Evolutionary conservation across 1,140 invertebrate genomes (phyloP), one percentile per base, ranked within the genome.

Genomic region (Drosophila malerkotliana): DNA sequence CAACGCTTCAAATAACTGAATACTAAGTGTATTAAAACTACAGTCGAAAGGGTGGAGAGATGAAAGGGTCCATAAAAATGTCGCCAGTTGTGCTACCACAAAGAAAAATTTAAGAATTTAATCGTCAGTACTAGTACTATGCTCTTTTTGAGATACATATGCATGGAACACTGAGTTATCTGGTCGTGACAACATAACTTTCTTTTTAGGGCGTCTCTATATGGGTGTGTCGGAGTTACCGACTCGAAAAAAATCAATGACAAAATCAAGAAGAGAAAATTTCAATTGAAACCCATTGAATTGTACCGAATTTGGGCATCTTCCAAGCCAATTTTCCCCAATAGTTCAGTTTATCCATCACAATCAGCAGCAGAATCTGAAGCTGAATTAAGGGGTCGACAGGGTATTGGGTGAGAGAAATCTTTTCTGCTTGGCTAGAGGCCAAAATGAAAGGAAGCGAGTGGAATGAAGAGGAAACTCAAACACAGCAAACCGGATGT

Each of bases 331-430:
- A 71, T 71, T 71, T 68, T 69, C 66, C 51, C 66, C 67, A 56
- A 87, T 85, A 81, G 79, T 88, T 88, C 80, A 81, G 79, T 88
- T 88, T 88, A 83, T 88, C 83, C 79, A 88, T 88, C 83, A 88
- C 79, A 88, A 88, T 88, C 83, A 88, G 68, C 63, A 74, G 45
- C 83, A 76, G 21, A 41, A 34, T 21, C 21, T 21, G 21, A 21
- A 21, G 21, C 21, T 21, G 21, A 30, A 28, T 44, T 28, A 12
- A n/a, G 14, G 28, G 30, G 26, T 54, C 45, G 24, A 21, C 21
- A 18, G 34, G 10, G 30, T 8, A 14, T 26, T 44, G 62, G 66
- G 3, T 18, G 34, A 18, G 41, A 24, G 59, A 67, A 66, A 89
- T 83, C 79, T 87, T 73, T 88, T 89, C 84, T 83, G 79, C 76